Conservation (phyloP, 2,888 invertebrate genomes). For the Sminthurinus aureus region DNA sequence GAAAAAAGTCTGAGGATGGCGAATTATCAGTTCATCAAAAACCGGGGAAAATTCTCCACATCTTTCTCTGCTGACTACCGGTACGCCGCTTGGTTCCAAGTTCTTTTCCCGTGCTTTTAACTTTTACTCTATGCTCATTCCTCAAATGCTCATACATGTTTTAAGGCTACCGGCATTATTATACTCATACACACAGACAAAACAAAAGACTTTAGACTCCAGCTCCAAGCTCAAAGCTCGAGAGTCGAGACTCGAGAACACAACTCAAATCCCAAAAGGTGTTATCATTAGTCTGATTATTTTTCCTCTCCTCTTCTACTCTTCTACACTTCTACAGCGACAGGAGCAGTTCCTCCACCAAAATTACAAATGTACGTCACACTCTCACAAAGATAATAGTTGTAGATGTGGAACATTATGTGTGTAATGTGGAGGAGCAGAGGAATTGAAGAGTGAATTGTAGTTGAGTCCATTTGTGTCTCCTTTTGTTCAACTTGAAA, state of each 20-base stretch:
- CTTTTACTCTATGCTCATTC: not conserved
- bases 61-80: conserved; percentile 13
- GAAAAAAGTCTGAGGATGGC: conserved; percentile 45
- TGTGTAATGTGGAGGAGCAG: no score
- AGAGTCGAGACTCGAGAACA: not conserved
- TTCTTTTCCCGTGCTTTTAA: not conserved
- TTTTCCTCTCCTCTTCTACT: not conserved
- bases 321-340: not conserved
- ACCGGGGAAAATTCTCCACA: conserved; percentile 9
- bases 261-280: conserved; percentile 11
- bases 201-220: not conserved
- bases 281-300: not conserved
- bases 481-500: no score
- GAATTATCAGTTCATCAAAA: conserved; percentile 50
- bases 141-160: not conserved
- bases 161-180: no score
- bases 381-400: not conserved
- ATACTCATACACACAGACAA: not conserved
- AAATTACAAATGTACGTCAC: not conserved
- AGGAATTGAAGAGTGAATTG: no score
- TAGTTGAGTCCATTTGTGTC: no score
- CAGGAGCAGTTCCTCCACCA: not conserved
- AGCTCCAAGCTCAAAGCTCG: not conserved
- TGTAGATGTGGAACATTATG: no score
- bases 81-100: no score